phyloP scores from a whole-genome alignment of 2,888 invertebrate species.

The Perizoma flavofasciatum region DNA sequence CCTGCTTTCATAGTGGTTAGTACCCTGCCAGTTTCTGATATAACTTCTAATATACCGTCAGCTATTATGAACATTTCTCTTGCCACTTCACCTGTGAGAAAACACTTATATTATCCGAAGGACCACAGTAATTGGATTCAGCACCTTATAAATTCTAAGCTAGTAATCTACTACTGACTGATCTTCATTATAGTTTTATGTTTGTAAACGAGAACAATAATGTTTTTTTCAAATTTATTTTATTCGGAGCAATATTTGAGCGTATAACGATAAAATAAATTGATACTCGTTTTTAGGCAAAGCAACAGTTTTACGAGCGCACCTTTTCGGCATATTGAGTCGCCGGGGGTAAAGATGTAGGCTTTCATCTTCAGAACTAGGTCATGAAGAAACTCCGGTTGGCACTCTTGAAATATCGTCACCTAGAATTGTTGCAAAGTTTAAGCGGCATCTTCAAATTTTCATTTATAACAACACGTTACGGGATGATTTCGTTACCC shows the following conservation, averaged over 20 bases:
- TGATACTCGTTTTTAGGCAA: slow-evolving; percentile 16
- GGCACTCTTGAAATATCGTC: slow-evolving; percentile 98
- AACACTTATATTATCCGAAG: background rate
- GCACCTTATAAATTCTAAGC: too few relatives aligned
- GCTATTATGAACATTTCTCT: slow-evolving; percentile 99
- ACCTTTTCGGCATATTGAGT: slow-evolving; percentile 97
- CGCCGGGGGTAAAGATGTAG: slow-evolving; percentile 98
- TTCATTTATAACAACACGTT: too few relatives aligned
- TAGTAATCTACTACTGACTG: background rate
- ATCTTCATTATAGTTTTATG: background rate
- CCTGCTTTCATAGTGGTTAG: slow-evolving; percentile 98
- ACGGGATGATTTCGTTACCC: too few relatives aligned
- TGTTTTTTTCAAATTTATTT: slow-evolving; percentile 2
- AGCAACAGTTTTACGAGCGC: slow-evolving; percentile 37
- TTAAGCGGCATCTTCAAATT: background rate
- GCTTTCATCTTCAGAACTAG: slow-evolving; percentile 99
- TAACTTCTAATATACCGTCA: slow-evolving; percentile 97
- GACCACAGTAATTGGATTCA: too few relatives aligned
- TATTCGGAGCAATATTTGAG: slow-evolving; percentile 6
- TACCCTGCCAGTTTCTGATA: slow-evolving; percentile 96
- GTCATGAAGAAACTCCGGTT: slow-evolving; percentile 98
- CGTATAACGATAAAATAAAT: slow-evolving; percentile 17
- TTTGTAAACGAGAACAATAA: background rate
- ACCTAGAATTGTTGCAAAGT: slow-evolving; percentile 85
- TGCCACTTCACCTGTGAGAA: slow-evolving; percentile 89